Base-by-base conservation (phyloP, 2,797 vertebrate species). In the Enoplosus armatus region DNA sequence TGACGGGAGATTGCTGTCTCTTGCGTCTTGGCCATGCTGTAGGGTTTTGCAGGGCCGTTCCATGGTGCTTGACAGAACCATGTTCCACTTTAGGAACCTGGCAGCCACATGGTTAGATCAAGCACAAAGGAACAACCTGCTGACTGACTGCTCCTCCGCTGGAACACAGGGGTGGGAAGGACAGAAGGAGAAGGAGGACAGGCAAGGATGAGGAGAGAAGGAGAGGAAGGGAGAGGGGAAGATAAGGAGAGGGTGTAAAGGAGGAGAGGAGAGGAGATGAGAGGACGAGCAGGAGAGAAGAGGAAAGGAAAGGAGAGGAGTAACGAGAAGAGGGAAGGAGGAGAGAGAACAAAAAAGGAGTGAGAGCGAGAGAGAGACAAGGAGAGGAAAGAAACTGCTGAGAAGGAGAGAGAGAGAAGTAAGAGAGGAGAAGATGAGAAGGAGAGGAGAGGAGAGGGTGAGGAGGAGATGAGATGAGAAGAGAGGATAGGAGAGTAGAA, bases 21-120 rank as follows among this genome's bases (percentile, higher is more conserved):
- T 93, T 93, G 96, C 93, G 96, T 96, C 96, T 96, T 94, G 92
- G 96, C 92, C 97, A 97, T 98, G 97, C 97, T 97, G 98, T 96
- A 96, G 97, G 97, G 96, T 95, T 96, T 97, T 95, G 97, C 97
- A 97, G 95, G 95, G 98, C 98, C 97, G 94, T 98, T 98, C 98
- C 98, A 97, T 98, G 98, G 98, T 99, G 97, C 98, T 99, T 99
- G 98, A 99, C 97, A 96, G 97, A 99, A 99, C 98, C 98, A 99
- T 99, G 98, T 98, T 98, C 98, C 97, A 97, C 97, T 97, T 95
- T 96, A 96, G 88, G 92, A 93, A 97, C 97, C 97, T 97, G 94
- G 96, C 97, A 97, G 98, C 95, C 98, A 99, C 98, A 99, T 99
- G 98, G 98, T 99, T 99, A 99, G 97, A 99, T 99, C 98, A 99